These are phyloP conservation scores for Okamejei kenojei DNA, from an alignment of 2,797 vertebrate species.

Conservation along the genomic window DNA sequence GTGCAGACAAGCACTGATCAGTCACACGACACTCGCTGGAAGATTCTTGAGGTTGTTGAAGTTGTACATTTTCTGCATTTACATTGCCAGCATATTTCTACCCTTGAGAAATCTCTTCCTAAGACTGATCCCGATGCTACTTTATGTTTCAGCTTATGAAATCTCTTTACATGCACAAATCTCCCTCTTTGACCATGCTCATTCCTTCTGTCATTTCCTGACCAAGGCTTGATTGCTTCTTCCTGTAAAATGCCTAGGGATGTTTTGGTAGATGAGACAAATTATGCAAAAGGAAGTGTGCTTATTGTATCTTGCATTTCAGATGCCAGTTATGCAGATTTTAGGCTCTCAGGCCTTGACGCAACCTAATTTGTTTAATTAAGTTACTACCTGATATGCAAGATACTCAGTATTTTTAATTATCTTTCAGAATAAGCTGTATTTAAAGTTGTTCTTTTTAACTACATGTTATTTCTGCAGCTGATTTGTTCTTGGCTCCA, in stretches of 20 bases:
- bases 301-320: neutral
- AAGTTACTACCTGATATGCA: neutral
- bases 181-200: neutral
- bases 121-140: neutral
- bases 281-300: neutral
- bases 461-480: too few relatives aligned
- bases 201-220: neutral
- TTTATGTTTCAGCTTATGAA: neutral
- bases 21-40: neutral
- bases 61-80: neutral
- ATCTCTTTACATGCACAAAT: neutral
- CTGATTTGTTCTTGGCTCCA: neutral
- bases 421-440: slow-evolving; percentile 19
- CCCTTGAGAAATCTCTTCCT: neutral
- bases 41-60: neutral
- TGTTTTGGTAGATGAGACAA: neutral
- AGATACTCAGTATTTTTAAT: slow-evolving; percentile 14
- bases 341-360: neutral
- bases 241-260: slow-evolving; percentile 14
- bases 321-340: neutral
- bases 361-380: neutral
- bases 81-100: neutral
- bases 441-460: too few relatives aligned
- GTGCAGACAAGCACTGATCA: neutral
- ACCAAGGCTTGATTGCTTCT: neutral